These are phyloP conservation scores for Microctonus hyperodae DNA, from an alignment of 2,888 invertebrate species.

Conservation along the genomic window DNA sequence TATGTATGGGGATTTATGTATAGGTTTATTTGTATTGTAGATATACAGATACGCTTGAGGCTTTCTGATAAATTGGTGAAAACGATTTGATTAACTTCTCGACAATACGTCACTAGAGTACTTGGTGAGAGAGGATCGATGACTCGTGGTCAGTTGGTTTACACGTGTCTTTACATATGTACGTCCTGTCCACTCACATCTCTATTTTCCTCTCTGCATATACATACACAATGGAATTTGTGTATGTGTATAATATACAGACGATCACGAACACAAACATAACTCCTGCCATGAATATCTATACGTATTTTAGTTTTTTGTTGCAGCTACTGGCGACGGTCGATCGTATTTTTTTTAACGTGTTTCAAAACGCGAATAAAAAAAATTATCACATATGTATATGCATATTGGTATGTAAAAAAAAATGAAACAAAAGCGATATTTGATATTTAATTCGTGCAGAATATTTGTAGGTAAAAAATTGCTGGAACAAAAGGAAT, in stretches of 20 bases:
- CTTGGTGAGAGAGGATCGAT: conserved; percentile 38
- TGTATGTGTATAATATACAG: too few species aligned
- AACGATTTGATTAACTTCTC: conserved; percentile 54
- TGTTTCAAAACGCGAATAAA: neutral
- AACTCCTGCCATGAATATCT: neutral
- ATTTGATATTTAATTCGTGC: neutral
- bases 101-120: conserved; percentile 46
- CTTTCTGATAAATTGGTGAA: conserved; percentile 49
- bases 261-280: too few species aligned
- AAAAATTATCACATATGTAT: neutral
- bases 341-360: neutral
- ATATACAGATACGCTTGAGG: conserved; percentile 10
- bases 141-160: conserved; percentile 43
- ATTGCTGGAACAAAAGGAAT: neutral
- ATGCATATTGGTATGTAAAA: neutral
- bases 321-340: neutral
- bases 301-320: neutral
- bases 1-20: neutral
- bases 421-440: neutral
- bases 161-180: conserved; percentile 45
- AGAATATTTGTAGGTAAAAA: neutral
- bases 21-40: neutral
- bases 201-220: neutral
- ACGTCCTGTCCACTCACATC: conserved; percentile 14
- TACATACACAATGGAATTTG: neutral